A percentile compares a stretch with the other conserved stretches of the same genome.
Conservation (phyloP, 2,888 invertebrate genomes). For the Nineta flava region DNA sequence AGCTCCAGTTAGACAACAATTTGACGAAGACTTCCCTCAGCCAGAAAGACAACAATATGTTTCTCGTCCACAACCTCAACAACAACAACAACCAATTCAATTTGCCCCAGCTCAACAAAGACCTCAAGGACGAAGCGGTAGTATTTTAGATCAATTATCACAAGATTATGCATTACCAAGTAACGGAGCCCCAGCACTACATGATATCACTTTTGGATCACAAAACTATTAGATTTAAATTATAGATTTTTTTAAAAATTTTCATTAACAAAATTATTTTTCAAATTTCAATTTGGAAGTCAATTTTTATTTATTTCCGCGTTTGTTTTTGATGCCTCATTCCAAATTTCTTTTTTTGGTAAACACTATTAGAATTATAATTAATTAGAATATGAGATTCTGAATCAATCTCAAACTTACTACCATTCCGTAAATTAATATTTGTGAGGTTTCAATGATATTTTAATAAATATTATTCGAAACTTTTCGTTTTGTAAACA, state of each 20-base stretch:
- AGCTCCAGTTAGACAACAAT: constrained; percentile 5
- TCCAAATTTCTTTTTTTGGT: background rate
- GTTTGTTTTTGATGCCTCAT: background rate
- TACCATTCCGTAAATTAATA: too few relatives aligned
- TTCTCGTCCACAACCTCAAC: constrained; percentile 15
- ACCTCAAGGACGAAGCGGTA: constrained; percentile 24
- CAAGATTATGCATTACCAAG: constrained; percentile 66
- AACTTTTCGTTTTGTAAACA: too few relatives aligned
- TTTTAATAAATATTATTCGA: too few relatives aligned
- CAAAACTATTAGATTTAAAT: constrained; percentile 34
- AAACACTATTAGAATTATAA: background rate
- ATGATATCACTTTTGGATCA: constrained; percentile 72
- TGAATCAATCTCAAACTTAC: too few relatives aligned
- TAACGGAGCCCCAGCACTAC: constrained; percentile 49
- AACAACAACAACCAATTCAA: constrained; percentile 15
- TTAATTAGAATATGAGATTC: too few relatives aligned
- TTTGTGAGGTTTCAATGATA: too few relatives aligned
- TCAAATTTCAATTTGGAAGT: too few relatives aligned
- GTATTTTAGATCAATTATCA: constrained; percentile 62
- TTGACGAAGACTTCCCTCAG: constrained; percentile 7
- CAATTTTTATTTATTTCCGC: too few relatives aligned
- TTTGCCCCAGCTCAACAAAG: constrained; percentile 14
- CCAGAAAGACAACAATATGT: background rate
- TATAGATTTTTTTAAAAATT: background rate
- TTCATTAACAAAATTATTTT: background rate